Evolutionary conservation across 1,140 invertebrate genomes (phyloP), one percentile per base, ranked within the genome.

Genomic region (Drosophila mojavensis): DNA sequence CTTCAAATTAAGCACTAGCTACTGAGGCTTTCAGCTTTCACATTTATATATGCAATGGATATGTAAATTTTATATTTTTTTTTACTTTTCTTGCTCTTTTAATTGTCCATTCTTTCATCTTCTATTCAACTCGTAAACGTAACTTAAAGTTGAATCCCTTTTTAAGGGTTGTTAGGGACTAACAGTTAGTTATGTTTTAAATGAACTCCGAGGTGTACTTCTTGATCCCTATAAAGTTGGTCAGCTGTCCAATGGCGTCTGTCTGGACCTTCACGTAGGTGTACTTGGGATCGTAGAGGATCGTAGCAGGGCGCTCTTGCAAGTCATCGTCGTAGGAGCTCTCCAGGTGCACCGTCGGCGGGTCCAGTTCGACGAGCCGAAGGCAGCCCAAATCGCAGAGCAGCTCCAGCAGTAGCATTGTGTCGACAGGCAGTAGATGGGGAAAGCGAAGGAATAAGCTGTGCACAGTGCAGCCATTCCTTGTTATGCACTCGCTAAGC

Each of bases 401-500:
- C 5, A 92, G 59, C 61, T 92, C 91, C 10, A 90, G 56, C 10
- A 92, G 51, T 26, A 82, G 78, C 78, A 80, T 84, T 6, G 88
- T 56, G 56, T 93, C 92, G 10, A 92, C 91, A 0, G 93, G 92
- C 45, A 91, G 89, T 17, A 93, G 65, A 45, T 91, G 90, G 20
- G 89, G 81, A 79, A 95, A 96, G 68, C 93, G 93, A 17, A 93
- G 85, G 72, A 94, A 94, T 2, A 96, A 73, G 41, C 93, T 93
- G 5, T 90, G 76, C 55, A 96, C 84, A 0, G 92, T 91, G 43
- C 93, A 91, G 4, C 95, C 95, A 0, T 95, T 95, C 74, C 94
- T 93, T 10, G 93, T 92, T 71, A 96, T 93, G 61, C 95, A 94
- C 62, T 95, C 94, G 5, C 94, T 93, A 28, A 96, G 91, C 50